Evolutionary conservation across 2,888 invertebrate genomes (phyloP).

Genomic region (Mamestra brassicae): DNA sequence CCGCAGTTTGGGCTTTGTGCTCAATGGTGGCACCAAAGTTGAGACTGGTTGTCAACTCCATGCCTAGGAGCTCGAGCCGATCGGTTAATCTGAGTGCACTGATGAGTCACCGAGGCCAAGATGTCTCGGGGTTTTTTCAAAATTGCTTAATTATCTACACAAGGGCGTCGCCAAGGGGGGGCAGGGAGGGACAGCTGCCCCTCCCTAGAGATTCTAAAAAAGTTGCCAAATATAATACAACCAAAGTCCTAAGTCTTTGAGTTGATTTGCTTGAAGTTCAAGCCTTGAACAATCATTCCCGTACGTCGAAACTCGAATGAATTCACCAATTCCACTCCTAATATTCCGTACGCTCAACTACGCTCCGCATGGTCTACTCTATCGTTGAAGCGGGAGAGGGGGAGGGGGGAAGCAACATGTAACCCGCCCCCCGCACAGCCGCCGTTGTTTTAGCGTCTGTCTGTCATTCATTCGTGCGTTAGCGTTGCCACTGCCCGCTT

Average conservation of each 20-base stretch:
- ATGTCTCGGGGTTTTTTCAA: neutral
- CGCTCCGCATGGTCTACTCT: no score
- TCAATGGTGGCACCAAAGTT: no score
- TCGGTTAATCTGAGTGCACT: neutral
- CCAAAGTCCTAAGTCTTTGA: neutral
- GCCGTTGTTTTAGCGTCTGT: no score
- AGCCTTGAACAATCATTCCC: neutral
- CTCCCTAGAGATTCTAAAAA: neutral
- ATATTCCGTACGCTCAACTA: neutral
- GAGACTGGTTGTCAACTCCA: no score
- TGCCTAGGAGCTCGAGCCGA: no score
- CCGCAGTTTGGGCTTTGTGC: no score
- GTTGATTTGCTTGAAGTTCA: no score
- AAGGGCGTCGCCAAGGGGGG: neutral
- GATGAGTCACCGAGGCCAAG: neutral
- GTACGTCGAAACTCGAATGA: neutral
- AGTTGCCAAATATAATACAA: neutral
- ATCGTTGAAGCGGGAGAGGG: no score
- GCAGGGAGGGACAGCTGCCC: neutral
- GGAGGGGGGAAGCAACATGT: no score
- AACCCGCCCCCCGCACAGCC: no score
- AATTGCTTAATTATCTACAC: no score
- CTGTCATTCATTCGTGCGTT: no score
- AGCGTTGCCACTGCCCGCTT: constrained; percentile 24
- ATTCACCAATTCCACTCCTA: neutral